Evolutionary conservation across 2,888 invertebrate species (phyloP).

Genomic region (Cancer borealis): DNA sequence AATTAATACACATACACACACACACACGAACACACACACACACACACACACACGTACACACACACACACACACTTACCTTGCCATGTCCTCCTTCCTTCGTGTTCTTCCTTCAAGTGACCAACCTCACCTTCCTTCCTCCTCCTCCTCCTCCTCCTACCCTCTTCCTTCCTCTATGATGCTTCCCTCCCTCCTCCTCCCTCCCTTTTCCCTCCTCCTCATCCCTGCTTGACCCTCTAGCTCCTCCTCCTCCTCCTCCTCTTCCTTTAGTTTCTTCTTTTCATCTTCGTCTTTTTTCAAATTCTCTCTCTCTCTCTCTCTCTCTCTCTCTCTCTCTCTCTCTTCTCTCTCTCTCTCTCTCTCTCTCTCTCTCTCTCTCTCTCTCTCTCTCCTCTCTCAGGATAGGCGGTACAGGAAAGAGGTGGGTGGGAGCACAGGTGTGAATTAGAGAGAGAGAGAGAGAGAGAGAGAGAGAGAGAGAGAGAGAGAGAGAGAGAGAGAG

Average conservation of each 20-base stretch:
- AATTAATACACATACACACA: no score
- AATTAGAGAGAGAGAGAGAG: background rate
- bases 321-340: background rate
- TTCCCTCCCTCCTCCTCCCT: no score
- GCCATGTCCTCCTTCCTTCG: no score
- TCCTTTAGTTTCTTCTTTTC: no score
- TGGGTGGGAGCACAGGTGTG: background rate
- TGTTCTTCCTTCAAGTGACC: no score
- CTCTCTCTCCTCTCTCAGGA: constrained; percentile 36
- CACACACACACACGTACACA: no score
- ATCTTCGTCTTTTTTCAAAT: background rate
- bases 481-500: no score
- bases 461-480: no score
- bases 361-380: constrained; percentile 48
- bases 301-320: constrained; percentile 8
- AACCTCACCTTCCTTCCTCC: background rate
- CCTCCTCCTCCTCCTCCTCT: background rate
- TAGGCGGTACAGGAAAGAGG: background rate
- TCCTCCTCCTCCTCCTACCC: background rate
- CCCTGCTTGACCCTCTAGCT: background rate
- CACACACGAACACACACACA: no score
- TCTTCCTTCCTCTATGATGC: no score
- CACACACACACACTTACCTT: no score
- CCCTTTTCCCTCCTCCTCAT: background rate
- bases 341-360: constrained; percentile 48